phyloP scores from a whole-genome alignment of 2,113 vertebrate species.

The Leptocoma aspasia region DNA sequence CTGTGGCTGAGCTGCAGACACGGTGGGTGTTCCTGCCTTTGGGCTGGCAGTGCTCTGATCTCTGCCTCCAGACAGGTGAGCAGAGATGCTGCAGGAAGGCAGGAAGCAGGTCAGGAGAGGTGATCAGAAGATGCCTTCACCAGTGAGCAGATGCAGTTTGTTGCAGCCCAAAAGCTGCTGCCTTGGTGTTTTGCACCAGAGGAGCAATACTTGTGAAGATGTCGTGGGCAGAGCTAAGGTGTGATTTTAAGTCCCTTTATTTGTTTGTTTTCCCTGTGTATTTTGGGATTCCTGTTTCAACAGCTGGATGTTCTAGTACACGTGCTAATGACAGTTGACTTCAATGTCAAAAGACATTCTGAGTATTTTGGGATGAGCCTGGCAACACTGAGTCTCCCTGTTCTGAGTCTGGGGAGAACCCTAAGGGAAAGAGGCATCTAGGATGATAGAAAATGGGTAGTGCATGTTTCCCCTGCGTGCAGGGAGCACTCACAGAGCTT shows the following conservation, averaged over 20 bases:
- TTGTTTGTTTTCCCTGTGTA: background rate
- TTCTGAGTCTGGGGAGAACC: background rate
- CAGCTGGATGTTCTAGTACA: background rate
- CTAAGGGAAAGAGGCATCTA: background rate
- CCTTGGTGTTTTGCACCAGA: background rate
- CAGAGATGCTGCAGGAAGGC: background rate
- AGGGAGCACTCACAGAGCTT: background rate
- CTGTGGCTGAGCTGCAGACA: background rate
- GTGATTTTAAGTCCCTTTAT: background rate
- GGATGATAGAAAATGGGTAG: background rate
- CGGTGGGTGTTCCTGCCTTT: background rate
- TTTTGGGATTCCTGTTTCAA: background rate
- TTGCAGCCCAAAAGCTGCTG: background rate
- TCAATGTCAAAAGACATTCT: background rate
- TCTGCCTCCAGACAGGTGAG: background rate
- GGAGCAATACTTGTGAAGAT: background rate
- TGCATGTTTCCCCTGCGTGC: background rate
- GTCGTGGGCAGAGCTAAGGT: background rate
- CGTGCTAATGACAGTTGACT: background rate
- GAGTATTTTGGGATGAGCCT: background rate
- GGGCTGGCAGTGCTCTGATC: background rate
- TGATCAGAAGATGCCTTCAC: background rate
- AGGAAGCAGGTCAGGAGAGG: background rate
- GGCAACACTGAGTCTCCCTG: background rate
- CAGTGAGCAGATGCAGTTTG: background rate